Base-by-base conservation (phyloP, 2,113 vertebrate genomes). In the Oreotrochilus melanogaster region DNA sequence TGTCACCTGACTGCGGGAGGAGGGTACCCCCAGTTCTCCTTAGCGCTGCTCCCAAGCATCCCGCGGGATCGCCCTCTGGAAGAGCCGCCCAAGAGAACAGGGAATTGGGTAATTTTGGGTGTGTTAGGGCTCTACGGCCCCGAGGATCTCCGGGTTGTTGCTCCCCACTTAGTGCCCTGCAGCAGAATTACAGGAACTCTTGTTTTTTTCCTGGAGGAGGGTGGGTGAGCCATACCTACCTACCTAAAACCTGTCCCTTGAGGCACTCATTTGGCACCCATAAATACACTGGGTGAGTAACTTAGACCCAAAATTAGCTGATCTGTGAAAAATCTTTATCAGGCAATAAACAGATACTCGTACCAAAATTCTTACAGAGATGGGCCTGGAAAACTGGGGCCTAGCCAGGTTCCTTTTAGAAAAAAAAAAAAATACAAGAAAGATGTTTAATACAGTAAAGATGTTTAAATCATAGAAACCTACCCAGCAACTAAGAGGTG, bases 71-170 rank as follows among this genome's bases (percentile, higher is more conserved):
- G 5, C 39, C 39, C 39, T 39, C 39, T 39, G 39, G 11, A 31
- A 27, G 24, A 42, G 4, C 28, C 2, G 8, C 1, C 39, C 2
- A 28, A 72, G 57, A 58, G 35, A 30, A 45, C 43, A 35, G 7
- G 10, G 10, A 37, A 42, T 8, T 3, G 2, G 4, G 4, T 15
- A 17, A 6, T 16, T 60, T 31, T 2, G 3, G 11, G 7, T 3
- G 14, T 25, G 4, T 16, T 22, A 12, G 43, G 0, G 0, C 9
- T 14, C 25, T 30, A 39, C 5, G 5, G 2, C 23, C 18, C 54
- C 5, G 1, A 30, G 7, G 17, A 13, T 22, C 24, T 22, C 69
- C 5, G 11, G 4, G 5, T 11, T 57, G 21, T 53, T 6, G 5
- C 42, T 62, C 37, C n/a, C 22, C 76, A 50, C n/a, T 27, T 58